Base-by-base conservation (phyloP, 2,888 invertebrate species). In the Melangyna quadrimaculata region DNA sequence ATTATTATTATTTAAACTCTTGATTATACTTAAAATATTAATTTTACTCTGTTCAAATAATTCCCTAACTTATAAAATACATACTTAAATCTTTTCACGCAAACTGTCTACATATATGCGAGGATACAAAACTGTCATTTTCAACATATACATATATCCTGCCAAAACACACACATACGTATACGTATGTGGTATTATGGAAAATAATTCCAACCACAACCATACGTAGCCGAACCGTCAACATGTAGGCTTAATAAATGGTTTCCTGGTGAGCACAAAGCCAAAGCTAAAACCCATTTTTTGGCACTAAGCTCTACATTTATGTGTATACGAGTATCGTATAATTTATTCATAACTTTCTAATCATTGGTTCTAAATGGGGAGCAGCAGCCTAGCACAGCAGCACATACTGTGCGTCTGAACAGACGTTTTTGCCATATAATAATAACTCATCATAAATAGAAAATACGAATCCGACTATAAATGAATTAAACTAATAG, bases 271-370 rank as follows among this genome's bases (percentile, higher is more conserved):
- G 45, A 43, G 51, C 45, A 73, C 27, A 65, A 57, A 48, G 19
- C 53, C 53, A 67, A 72, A 63, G 17, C 45, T 22, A 37, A 37
- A 24, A n/a, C 35, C 43, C 27, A 43, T 67, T 82, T 77, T 78
- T 73, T 48, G 32, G 63, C 55, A 22, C 19, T 19, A 65, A 65
- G 69, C 74, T 73, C 19, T 29, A 22, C 8, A 22, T 35, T 12
- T 45, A 22, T 45, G 48, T 1, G 12, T 12, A 43, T 10, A 22
- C 8, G n/a, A 35, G 5, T 37, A 10, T 35, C 71, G 27, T 79
- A n/a, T n/a, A 80, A 84, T 75, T 84, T 75, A 78, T 83, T 73
- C 82, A 83, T 69, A 83, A 70, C 78, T 73, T 78, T 72, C 72
- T 82, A 82, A 81, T 73, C 78, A 72, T 57, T 65, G 51, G 37